Base-by-base conservation (phyloP, 2,113 vertebrate species). In the Antigone vipio region DNA sequence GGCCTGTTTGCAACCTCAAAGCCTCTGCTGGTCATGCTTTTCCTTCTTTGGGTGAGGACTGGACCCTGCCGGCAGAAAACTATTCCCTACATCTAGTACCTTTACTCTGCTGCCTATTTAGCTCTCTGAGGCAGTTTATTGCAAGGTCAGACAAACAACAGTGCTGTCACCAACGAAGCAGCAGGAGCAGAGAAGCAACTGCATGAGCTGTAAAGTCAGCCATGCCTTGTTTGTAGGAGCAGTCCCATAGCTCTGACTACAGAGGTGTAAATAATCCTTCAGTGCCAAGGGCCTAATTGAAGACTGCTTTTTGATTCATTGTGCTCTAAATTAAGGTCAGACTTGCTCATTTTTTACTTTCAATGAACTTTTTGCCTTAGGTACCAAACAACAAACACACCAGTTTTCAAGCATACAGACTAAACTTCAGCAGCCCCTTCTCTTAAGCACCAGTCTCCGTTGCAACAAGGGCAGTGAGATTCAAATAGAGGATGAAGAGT, bases 251-350 rank as follows among this genome's bases (percentile, higher is more conserved):
- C 71, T 30, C 26, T 0, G 0, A 4, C 52, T 12, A 47, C 60
- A 67, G 68, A 47, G 72, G 23, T 59, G 72, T 67, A 77, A 94
- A 86, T 29, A 86, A 80, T 60, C 60, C 60, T 77, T 55, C 47
- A 47, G 85, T 75, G 76, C 52, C 83, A 78, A 44, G 4, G 15
- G 79, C 47, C 64, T 86, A 87, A 72, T 0, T 74, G 45, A 85
- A 89, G 29, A 15, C 64, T 81, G 38, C 47, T 49, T 40, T 67
- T 92, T 92, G 83, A 92, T 84, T 92, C 90, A 77, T 24, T 67
- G 18, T 44, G n/a, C 72, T 95, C 38, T 68, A 89, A 88, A 90
- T 83, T 88, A 92, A 90, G 85, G 53, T 59, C 92, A 90, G n/a
- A 34, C 34, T 52, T 60, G 55, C n/a, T 84, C 68, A 63, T 91